Conservation (phyloP, 2,797 vertebrate species). For the Halcyon badia region DNA sequence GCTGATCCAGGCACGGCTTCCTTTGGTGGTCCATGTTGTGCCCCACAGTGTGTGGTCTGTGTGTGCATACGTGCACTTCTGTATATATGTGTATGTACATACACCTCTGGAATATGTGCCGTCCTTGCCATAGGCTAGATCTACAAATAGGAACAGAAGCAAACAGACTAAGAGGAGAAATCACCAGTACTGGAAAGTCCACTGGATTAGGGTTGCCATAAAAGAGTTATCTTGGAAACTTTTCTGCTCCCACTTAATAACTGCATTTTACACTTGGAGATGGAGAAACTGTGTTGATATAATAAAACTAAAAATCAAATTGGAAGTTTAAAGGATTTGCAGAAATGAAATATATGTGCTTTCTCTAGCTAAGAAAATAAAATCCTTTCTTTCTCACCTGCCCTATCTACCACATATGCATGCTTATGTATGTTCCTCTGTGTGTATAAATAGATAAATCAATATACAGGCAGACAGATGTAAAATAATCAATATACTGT, state of each 20-base stretch:
- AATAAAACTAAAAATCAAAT: not conserved
- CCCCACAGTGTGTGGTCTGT: not conserved
- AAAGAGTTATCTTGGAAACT: not conserved
- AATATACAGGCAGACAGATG: not conserved
- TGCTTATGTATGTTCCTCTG: not conserved
- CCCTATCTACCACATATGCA: no score
- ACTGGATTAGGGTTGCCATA: not conserved
- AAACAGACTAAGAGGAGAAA: not conserved
- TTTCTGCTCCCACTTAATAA: not conserved
- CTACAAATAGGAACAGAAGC: not conserved
- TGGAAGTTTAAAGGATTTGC: not conserved
- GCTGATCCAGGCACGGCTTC: rapidly evolving
- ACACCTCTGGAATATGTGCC: not conserved
- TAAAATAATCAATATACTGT: not conserved
- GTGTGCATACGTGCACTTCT: not conserved
- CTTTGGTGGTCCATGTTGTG: not conserved
- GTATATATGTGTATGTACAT: not conserved
- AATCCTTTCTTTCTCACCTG: not conserved
- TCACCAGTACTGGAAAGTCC: not conserved
- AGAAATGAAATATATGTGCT: not conserved
- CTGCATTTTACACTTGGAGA: not conserved
- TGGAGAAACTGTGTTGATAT: not conserved
- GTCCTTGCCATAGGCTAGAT: not conserved
- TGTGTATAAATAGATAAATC: not conserved
- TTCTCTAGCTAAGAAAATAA: not conserved